Conservation (phyloP, 2,113 vertebrate genomes). For the Aegotheles bennettii region DNA sequence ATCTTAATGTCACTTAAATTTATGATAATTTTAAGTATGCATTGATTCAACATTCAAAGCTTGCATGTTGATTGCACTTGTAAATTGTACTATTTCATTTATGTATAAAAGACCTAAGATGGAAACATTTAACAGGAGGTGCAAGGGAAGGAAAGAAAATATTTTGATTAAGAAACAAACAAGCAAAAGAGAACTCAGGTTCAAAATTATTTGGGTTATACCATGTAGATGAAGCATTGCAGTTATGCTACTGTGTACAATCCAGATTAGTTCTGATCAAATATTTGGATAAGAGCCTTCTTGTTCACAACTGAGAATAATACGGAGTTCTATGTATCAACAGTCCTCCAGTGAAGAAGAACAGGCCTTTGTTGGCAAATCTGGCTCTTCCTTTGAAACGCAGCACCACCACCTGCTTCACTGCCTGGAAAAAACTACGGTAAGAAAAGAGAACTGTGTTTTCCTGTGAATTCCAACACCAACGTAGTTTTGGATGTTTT, state of each 20-base stretch:
- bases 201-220: not conserved
- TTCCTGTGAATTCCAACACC: not conserved
- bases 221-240: not conserved
- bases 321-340: slow-evolving; percentile 60
- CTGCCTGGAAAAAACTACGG: slow-evolving; percentile 97
- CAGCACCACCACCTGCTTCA: slow-evolving; percentile 95
- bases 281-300: slow-evolving; percentile 7
- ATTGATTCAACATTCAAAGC: not conserved
- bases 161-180: not conserved
- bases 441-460: slow-evolving; percentile 68
- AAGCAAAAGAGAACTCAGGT: not conserved
- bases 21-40: not conserved
- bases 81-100: not conserved
- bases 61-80: not conserved
- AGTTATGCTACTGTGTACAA: not conserved
- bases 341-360: slow-evolving; percentile 89
- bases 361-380: slow-evolving; percentile 85
- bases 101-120: not conserved
- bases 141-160: not conserved
- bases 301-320: slow-evolving; percentile 58
- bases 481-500: not conserved
- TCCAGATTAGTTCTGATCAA: slow-evolving; percentile 31
- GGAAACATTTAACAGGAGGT: not conserved
- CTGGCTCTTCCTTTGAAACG: slow-evolving; percentile 84
- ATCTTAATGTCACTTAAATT: not conserved